These are phyloP conservation scores for fruit fly (Drosophila melanogaster) DNA, from an alignment of 1,140 invertebrate genomes.

Conservation along the genomic window DNA sequence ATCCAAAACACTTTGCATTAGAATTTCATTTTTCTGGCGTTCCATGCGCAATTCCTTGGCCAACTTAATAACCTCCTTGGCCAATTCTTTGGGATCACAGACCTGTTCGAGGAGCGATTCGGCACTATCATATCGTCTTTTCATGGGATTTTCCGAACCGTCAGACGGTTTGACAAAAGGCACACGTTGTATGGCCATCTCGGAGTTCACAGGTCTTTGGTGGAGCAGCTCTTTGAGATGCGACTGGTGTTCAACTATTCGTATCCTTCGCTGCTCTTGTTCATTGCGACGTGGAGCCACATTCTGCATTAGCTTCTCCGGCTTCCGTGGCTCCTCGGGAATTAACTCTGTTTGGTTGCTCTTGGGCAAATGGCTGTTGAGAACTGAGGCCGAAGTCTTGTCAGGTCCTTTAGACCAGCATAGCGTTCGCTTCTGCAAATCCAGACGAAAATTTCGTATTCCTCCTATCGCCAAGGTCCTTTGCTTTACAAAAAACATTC, in stretches of 20 bases:
- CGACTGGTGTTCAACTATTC: constrained; percentile 10
- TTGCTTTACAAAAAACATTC: neutral
- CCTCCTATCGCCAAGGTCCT: neutral
- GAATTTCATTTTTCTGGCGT: constrained; percentile 1
- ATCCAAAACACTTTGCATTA: constrained; percentile 21
- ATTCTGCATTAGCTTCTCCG: neutral
- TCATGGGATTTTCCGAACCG: neutral
- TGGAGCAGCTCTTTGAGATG: constrained; percentile 6
- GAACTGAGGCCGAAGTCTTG: constrained; percentile 30
- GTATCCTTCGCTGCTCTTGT: constrained; percentile 31
- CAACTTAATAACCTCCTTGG: constrained; percentile 13
- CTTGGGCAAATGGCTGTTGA: neutral
- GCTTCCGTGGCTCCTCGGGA: neutral
- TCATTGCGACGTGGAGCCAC: constrained; percentile 20
- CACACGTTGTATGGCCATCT: neutral
- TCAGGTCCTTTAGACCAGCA: neutral
- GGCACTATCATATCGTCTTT: neutral
- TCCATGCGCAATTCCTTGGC: constrained; percentile 5
- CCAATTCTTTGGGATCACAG: constrained; percentile 9
- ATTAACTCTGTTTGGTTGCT: neutral
- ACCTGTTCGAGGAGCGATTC: constrained; percentile 22
- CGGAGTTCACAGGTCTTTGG: constrained; percentile 2
- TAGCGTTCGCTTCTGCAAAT: neutral
- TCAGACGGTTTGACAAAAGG: neutral
- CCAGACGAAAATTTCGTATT: neutral